A percentile compares a stretch with the other conserved stretches of the same genome.
phyloP scores from a whole-genome alignment of 2,888 invertebrate genomes.

The Polydrusus cervinus region DNA sequence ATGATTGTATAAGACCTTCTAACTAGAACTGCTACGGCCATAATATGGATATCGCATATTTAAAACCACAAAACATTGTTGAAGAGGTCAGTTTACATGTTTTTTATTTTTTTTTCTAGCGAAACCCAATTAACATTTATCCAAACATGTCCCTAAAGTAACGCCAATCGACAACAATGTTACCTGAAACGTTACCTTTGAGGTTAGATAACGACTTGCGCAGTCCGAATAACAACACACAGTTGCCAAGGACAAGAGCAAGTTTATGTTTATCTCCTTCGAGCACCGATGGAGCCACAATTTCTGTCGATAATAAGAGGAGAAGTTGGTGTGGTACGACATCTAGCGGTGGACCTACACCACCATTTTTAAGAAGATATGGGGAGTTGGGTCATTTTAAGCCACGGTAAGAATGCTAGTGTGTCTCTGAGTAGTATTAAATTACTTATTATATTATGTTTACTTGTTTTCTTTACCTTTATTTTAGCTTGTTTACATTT shows the following conservation, averaged over 20 bases:
- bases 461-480: too few species aligned
- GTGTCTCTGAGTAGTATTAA: slow-evolving; percentile 6
- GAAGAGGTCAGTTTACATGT: background rate
- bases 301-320: slow-evolving; percentile 66
- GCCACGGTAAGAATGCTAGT: slow-evolving; percentile 65
- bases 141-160: slow-evolving; percentile 19
- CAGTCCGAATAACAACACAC: slow-evolving; percentile 69
- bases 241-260: slow-evolving; percentile 67
- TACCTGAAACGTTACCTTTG: slow-evolving; percentile 63
- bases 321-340: slow-evolving; percentile 70
- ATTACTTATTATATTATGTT: background rate
- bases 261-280: slow-evolving; percentile 69
- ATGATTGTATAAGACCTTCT: too few species aligned
- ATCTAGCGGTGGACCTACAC: slow-evolving; percentile 57
- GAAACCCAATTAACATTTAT: background rate
- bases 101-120: slow-evolving; percentile 20
- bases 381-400: slow-evolving; percentile 69
- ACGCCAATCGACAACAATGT: slow-evolving; percentile 57
- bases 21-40: too few species aligned
- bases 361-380: slow-evolving; percentile 64
- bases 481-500: too few species aligned
- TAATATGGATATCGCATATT: too few species aligned
- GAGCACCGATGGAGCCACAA: slow-evolving; percentile 62
- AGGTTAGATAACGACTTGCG: slow-evolving; percentile 67
- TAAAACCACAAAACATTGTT: too few species aligned